Conservation (phyloP, 2,888 invertebrate genomes). For the Notodonta ziczac region DNA sequence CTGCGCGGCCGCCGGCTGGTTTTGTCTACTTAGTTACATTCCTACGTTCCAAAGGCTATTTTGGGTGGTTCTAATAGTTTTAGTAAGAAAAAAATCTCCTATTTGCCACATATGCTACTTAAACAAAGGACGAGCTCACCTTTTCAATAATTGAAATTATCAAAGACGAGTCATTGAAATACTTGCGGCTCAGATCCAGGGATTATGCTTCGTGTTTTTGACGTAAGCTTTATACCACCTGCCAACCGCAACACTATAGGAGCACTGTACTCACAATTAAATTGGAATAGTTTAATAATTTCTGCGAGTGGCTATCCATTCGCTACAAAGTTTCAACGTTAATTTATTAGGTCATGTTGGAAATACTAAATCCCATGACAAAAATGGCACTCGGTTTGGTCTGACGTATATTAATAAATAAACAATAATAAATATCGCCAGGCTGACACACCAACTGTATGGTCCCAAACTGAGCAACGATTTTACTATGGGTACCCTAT, state of each 20-base stretch:
- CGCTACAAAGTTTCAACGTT: background rate
- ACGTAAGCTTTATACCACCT: constrained; percentile 69
- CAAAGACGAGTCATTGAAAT: constrained; percentile 58
- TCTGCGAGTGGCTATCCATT: constrained; percentile 26
- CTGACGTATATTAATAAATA: background rate
- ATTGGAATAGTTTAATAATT: constrained; percentile 43
- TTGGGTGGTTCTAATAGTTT: constrained; percentile 1
- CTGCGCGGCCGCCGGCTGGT: constrained; percentile 14
- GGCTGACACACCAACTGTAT: too few relatives aligned
- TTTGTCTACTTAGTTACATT: constrained; percentile 12
- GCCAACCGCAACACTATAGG: constrained; percentile 71
- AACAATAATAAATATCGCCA: background rate
- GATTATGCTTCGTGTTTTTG: constrained; percentile 65
- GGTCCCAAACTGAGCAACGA: too few relatives aligned
- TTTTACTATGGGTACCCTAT: too few relatives aligned
- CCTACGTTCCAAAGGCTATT: constrained; percentile 7
- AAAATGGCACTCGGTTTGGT: constrained; percentile 1
- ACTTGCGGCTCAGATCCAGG: constrained; percentile 61
- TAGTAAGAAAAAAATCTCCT: constrained; percentile 6
- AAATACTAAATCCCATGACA: background rate
- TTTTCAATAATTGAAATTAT: constrained; percentile 55
- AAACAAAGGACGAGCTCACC: constrained; percentile 23
- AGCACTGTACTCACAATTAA: constrained; percentile 53
- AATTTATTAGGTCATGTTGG: background rate
- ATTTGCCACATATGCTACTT: constrained; percentile 2